Conservation (phyloP, 2,888 invertebrate species). For the Lamellibrachia columna region DNA sequence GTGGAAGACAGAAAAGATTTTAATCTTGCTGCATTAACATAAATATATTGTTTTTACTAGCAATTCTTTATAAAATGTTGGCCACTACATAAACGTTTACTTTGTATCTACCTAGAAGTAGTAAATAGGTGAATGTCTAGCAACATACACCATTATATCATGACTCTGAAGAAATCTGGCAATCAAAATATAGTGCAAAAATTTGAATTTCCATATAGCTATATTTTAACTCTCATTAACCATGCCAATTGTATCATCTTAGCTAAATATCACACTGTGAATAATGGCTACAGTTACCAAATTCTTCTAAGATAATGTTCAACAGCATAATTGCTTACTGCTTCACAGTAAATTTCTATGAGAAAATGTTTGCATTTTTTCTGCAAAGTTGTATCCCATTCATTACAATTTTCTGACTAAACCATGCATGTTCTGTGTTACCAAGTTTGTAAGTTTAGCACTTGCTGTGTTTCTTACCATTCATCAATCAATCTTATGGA, state of each 20-base stretch:
- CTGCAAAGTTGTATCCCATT: neutral
- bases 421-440: too few species aligned
- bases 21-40: neutral
- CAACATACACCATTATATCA: neutral
- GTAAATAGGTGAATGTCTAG: neutral
- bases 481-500: too few species aligned
- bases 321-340: neutral
- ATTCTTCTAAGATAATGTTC: too few species aligned
- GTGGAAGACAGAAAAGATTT: neutral
- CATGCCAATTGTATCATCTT: neutral
- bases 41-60: neutral
- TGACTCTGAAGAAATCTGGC: neutral
- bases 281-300: too few species aligned
- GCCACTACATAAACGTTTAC: neutral
- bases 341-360: neutral
- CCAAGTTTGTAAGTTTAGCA: too few species aligned
- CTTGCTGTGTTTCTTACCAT: too few species aligned
- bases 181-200: neutral
- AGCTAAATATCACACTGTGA: neutral
- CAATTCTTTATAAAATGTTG: neutral
- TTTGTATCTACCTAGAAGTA: neutral
- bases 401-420: neutral
- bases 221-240: neutral
- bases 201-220: neutral
- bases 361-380: neutral